Evolutionary conservation across 2,113 vertebrate genomes (phyloP), one percentile per base, ranked within the genome.

Genomic region (Crypturellus undulatus): DNA sequence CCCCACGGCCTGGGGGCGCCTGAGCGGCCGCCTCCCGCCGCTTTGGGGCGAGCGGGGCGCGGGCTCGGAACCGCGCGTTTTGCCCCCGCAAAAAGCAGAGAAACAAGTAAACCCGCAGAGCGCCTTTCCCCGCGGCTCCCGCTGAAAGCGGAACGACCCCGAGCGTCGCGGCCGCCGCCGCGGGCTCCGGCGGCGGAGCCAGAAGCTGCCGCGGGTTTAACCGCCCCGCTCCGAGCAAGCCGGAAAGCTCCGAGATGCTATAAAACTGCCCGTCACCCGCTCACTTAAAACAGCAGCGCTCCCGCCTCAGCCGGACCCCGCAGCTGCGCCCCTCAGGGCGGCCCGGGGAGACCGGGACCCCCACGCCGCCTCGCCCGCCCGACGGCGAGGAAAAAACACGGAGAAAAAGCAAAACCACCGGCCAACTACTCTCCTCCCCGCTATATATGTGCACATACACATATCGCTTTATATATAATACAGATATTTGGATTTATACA

Each of bases 221-320:
- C 47, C 45, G 95, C 80, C 58, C 78, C 91, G 86, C 79, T 94
- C 91, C 95, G 92, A 67, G 95, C 94, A 93, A 94, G 96, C 90
- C 93, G 90, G 92, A 94, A 96, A 89, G 93, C 93, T 65, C 79
- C 82, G 94, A 86, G 81, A 94, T 92, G 87, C 76, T 89, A 77
- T 84, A 86, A 94, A 96, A 92, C 38, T 49, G 70, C 92, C 96
- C 90, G 69, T 51, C 78, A 81, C 78, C 91, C 94, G 94, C 49
- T 86, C 75, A 89, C 90, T 72, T 38, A 65, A 90, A 85, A 91
- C 69, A 78, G 68, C 70, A 89, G 90, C 28, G 34, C 59, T 47
- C 80, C n/a, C 58, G 54, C 60, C 65, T 49, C 30, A 93, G 95
- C 79, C 51, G 79, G 88, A 87, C 79, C 70, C 20, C 54, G 64